These are phyloP conservation scores for Arizona elegans DNA, from an alignment of 2,113 vertebrate genomes.

Conservation along the genomic window DNA sequence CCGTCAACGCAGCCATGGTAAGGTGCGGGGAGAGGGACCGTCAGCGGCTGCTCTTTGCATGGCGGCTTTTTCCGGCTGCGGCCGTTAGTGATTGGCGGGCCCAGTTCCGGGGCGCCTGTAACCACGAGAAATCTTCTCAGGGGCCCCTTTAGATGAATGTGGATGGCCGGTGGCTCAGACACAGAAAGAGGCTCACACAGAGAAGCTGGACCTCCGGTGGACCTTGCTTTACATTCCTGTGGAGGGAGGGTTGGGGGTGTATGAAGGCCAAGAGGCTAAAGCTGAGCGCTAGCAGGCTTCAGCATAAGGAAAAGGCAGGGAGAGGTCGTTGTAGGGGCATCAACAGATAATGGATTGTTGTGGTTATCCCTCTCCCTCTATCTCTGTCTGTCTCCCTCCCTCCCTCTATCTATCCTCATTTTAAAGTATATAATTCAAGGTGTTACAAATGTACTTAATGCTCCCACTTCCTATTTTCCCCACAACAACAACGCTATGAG, in stretches of 20 bases:
- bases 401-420: not conserved
- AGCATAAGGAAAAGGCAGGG: not conserved
- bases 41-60: constrained; percentile 38
- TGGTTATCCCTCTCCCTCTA: not conserved
- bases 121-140: not conserved
- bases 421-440: not conserved
- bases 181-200: not conserved
- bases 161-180: not conserved
- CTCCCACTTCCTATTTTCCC: not conserved
- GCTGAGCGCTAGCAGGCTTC: not conserved
- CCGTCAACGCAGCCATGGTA: not conserved
- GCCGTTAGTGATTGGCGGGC: not conserved
- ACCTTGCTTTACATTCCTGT: not conserved
- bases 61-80: not conserved
- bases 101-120: accelerated
- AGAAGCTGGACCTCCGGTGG: not conserved
- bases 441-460: not conserved
- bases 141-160: not conserved
- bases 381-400: too few species aligned
- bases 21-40: not conserved
- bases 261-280: not conserved
- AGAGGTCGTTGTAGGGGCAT: not conserved
- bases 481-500: not conserved
- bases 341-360: not conserved
- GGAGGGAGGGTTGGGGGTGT: not conserved